Percentiles rank a stretch among this genome's conserved stretches.
These are phyloP conservation scores for Anoura caudifer DNA, from an alignment of 2,113 vertebrate species.

Conservation along the genomic window DNA sequence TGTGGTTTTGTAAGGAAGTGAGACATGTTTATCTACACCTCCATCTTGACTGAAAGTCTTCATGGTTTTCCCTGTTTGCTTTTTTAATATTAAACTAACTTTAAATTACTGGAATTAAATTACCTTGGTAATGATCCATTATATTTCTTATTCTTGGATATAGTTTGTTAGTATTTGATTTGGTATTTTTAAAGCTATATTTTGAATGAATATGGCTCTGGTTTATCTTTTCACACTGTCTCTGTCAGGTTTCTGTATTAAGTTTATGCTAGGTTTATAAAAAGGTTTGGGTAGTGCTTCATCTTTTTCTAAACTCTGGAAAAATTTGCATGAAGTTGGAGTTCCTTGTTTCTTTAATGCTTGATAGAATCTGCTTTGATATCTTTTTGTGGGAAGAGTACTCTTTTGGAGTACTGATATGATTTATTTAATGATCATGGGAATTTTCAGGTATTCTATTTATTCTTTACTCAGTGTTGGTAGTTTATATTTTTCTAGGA, in stretches of 20 bases:
- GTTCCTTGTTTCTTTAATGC: constrained; percentile 26
- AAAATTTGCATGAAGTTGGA: background rate
- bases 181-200: background rate
- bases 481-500: constrained; percentile 8
- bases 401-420: background rate
- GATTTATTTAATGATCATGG: background rate
- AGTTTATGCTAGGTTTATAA: constrained; percentile 1
- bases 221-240: background rate
- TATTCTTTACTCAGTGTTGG: background rate
- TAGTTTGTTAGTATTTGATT: constrained; percentile 14
- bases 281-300: background rate
- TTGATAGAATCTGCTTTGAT: constrained; percentile 22
- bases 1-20: no score
- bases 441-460: constrained; percentile 9
- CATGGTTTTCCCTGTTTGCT: background rate
- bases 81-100: constrained; percentile 36
- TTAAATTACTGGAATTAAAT: constrained; percentile 3
- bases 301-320: constrained; percentile 14
- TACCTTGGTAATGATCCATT: background rate
- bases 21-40: no score
- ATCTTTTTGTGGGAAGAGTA: background rate
- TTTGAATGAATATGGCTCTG: background rate
- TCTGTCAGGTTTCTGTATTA: background rate
- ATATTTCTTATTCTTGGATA: constrained; percentile 37
- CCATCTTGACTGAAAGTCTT: no score